These are phyloP conservation scores for Dysmachus trigonus DNA, from an alignment of 2,888 invertebrate species.

Conservation along the genomic window DNA sequence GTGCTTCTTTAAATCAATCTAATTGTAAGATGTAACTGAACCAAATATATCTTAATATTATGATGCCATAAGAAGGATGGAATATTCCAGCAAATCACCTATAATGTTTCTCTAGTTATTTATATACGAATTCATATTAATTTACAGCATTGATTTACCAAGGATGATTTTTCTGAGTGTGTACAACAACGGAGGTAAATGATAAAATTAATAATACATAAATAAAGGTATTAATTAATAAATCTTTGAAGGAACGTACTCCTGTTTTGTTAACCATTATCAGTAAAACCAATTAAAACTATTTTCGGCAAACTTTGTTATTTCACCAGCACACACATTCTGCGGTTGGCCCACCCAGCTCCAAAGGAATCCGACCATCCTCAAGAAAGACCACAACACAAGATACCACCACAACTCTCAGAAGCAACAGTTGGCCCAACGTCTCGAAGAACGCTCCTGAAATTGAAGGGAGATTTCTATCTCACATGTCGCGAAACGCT, in stretches of 20 bases:
- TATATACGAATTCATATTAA: too few species aligned
- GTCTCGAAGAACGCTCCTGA: background rate
- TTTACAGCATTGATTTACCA: too few species aligned
- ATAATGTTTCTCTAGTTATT: too few species aligned
- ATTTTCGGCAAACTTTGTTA: background rate
- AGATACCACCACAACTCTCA: background rate
- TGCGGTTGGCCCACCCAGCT: background rate
- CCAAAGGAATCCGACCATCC: background rate
- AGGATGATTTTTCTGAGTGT: too few species aligned
- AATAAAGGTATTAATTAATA: too few species aligned
- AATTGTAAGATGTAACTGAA: background rate
- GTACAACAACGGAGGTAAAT: too few species aligned
- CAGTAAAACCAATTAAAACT: background rate
- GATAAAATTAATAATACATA: too few species aligned
- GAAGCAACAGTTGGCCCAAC: background rate
- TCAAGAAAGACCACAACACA: background rate
- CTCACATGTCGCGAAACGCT: background rate
- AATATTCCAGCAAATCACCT: too few species aligned
- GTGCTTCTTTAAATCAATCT: constrained; percentile 9
- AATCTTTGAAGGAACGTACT: too few species aligned
- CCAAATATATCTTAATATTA: background rate
- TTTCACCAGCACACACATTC: background rate
- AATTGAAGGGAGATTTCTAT: background rate
- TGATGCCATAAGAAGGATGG: too few species aligned
- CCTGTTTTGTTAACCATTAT: too few species aligned